These are phyloP conservation scores for Pipistrellus pipistrellus DNA, from an alignment of 2,797 vertebrate genomes.

Conservation along the genomic window DNA sequence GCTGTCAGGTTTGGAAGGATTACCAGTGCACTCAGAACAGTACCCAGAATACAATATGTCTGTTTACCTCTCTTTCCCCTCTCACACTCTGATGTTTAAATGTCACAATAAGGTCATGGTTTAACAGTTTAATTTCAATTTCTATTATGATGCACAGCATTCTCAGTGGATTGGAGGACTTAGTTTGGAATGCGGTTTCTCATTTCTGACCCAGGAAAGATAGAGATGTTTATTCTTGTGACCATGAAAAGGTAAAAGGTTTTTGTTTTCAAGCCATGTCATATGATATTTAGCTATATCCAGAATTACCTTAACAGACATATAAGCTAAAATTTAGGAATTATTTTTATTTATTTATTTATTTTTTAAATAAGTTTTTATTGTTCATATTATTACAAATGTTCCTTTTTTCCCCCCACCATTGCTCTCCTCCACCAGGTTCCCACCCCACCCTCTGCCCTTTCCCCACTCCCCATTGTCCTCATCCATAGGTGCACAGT, in stretches of 20 bases:
- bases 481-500: too few relatives aligned
- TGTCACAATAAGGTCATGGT: background rate
- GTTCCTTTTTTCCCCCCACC: too few relatives aligned
- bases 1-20: background rate
- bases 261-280: background rate
- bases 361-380: too few relatives aligned
- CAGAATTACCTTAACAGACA: background rate
- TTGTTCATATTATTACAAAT: too few relatives aligned
- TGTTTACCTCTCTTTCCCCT: background rate
- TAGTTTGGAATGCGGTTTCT: background rate
- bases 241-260: background rate
- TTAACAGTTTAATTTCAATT: background rate
- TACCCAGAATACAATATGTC: background rate
- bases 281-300: background rate
- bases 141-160: background rate
- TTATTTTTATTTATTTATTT: too few relatives aligned
- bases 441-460: too few relatives aligned
- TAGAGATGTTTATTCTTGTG: background rate
- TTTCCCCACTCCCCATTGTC: too few relatives aligned
- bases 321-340: background rate
- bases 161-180: background rate
- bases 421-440: too few relatives aligned
- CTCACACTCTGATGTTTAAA: background rate
- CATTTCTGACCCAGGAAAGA: background rate
- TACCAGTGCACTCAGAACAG: background rate